Percentiles rank a stretch among this genome's conserved stretches.
phyloP scores from a whole-genome alignment of 2,113 vertebrate species.

The Sigmodon hispidus region DNA sequence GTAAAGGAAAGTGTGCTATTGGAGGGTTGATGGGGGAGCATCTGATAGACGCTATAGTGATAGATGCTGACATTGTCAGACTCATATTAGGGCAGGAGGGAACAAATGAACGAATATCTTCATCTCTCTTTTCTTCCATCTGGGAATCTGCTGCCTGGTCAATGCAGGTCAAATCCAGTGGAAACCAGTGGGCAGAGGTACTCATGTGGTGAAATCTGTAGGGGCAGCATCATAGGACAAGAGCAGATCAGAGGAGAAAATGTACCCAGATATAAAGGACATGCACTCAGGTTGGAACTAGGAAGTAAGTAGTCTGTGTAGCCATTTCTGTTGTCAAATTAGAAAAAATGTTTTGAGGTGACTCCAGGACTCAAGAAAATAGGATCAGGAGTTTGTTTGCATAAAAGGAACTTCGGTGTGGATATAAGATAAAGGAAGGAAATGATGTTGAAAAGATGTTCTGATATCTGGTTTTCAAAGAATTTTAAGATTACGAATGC shows the following conservation, averaged over 20 bases:
- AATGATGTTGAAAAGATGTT: not conserved
- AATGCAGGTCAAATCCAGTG: not conserved
- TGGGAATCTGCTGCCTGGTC: not conserved
- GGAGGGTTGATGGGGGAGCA: not conserved
- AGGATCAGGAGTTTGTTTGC: not conserved
- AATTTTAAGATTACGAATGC: not conserved
- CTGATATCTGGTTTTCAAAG: not conserved
- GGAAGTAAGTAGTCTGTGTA: not conserved
- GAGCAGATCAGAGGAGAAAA: not conserved
- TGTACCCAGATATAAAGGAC: not conserved
- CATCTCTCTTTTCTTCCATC: rapidly evolving
- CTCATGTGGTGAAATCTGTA: not conserved
- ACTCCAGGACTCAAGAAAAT: not conserved
- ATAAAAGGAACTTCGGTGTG: not conserved
- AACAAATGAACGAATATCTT: not conserved
- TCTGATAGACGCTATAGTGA: not conserved
- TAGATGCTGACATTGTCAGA: not conserved
- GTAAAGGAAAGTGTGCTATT: not conserved
- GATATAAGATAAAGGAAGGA: not conserved
- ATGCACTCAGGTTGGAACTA: not conserved
- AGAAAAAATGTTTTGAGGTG: not conserved
- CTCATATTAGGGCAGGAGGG: not conserved
- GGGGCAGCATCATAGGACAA: not conserved
- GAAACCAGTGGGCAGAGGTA: not conserved
- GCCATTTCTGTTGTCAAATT: not conserved